Conservation (phyloP, 2,797 vertebrate species). For the Spondyliosoma cantharus region DNA sequence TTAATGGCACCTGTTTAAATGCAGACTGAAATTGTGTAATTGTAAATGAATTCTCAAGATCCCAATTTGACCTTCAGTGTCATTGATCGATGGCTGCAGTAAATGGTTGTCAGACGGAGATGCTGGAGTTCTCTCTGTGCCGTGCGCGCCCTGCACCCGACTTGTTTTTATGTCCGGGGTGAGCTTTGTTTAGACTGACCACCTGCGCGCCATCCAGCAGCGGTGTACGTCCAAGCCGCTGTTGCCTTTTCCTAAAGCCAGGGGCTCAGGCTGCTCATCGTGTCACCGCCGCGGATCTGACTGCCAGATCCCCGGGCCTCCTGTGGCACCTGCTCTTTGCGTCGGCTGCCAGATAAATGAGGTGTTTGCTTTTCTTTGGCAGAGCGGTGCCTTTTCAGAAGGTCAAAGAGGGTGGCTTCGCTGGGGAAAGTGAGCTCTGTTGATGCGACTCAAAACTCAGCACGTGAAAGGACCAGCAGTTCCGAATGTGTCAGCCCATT, state of each 20-base stretch:
- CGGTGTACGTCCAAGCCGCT: slow-evolving; percentile 24
- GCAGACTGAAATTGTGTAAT: slow-evolving; percentile 37
- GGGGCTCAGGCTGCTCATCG: slow-evolving; percentile 59
- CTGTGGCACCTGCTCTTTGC: slow-evolving; percentile 73
- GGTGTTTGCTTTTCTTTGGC: slow-evolving; percentile 81
- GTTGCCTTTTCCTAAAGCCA: slow-evolving; percentile 47
- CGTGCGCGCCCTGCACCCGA: slow-evolving; percentile 11
- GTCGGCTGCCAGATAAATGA: slow-evolving; percentile 76
- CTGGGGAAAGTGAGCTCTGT: slow-evolving; percentile 46
- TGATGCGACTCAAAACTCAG: slow-evolving; percentile 37
- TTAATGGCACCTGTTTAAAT: slow-evolving; percentile 45
- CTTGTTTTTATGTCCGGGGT: slow-evolving; percentile 32
- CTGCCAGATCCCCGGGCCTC: slow-evolving; percentile 55
- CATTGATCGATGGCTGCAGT: slow-evolving; percentile 15
- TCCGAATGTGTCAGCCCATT: slow-evolving; percentile 59
- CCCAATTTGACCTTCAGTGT: slow-evolving; percentile 20
- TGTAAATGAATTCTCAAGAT: slow-evolving; percentile 52
- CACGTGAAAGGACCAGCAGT: slow-evolving; percentile 49
- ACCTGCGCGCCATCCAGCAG: slow-evolving; percentile 26
- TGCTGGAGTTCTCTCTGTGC: slow-evolving; percentile 11
- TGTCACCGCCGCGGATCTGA: slow-evolving; percentile 50
- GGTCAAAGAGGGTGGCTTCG: slow-evolving; percentile 70
- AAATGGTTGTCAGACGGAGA: slow-evolving; percentile 15
- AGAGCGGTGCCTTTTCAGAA: slow-evolving; percentile 72
- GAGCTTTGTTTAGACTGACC: slow-evolving; percentile 41